phyloP scores from a whole-genome alignment of 2,797 vertebrate genomes.

The Anguilla anguilla region DNA sequence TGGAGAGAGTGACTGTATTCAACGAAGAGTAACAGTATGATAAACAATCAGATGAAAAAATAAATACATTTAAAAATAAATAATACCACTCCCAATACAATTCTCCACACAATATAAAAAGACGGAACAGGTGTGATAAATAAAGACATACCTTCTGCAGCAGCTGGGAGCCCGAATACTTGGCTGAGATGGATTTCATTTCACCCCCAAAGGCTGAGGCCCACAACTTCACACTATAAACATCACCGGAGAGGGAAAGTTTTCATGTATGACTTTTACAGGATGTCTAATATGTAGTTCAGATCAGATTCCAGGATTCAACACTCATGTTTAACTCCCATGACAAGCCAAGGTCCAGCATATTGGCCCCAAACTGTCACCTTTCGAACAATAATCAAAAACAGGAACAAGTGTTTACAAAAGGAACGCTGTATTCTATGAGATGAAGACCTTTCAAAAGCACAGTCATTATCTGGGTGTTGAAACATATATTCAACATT shows the following conservation, averaged over 20 bases:
- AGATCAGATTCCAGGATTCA: neutral
- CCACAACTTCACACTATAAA: conserved; percentile 94
- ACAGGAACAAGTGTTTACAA: neutral
- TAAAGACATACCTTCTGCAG: conserved; percentile 88
- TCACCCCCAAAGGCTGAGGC: conserved; percentile 98
- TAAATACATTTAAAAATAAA: neutral
- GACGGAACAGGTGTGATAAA: neutral
- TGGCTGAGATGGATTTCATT: conserved; percentile 97
- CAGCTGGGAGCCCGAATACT: conserved; percentile 97
- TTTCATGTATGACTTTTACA: neutral
- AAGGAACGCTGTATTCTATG: neutral
- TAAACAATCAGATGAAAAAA: neutral
- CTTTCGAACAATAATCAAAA: conserved; percentile 1
- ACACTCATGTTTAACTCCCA: neutral
- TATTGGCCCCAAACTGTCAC: neutral
- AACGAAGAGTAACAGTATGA: neutral
- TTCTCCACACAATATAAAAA: neutral
- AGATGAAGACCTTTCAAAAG: neutral
- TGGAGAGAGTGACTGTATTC: neutral
- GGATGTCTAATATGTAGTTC: neutral
- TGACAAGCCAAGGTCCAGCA: neutral
- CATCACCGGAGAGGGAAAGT: neutral
- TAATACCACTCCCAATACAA: neutral
- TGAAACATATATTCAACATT: neutral
- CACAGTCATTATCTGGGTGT: neutral